Evolutionary conservation across 2,797 vertebrate species (phyloP), one percentile per base, ranked within the genome.

Genomic region (Emydoidea blandingii): DNA sequence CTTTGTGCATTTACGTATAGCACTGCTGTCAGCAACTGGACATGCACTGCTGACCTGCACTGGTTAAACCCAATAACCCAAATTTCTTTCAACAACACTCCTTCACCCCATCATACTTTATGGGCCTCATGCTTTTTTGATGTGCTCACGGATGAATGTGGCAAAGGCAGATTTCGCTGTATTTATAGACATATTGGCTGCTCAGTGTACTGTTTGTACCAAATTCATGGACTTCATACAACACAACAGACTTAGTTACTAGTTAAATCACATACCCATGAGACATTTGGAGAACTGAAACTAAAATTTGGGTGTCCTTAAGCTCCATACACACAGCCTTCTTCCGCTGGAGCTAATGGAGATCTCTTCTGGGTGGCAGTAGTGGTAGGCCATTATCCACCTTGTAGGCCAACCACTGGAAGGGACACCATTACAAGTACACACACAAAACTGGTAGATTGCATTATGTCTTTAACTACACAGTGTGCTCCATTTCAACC

Each of bases 31-130:
- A 81, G 41, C 18, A 59, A 37, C 81, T 0, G 0, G 68, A 9
- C 18, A 14, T 0, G 3, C 83, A 27, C 1, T 0, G 0, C 57
- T 76, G 1, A 15, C 5, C 81, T 2, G 31, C 68, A 10, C 21
- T 34, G 47, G 27, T 23, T 50, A 57, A 53, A 47, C 14, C 50
- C 80, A 37, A 16, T 25, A 0, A 5, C 34, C 68, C 59, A 29
- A 4, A 0, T 2, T 5, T 34, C 49, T 29, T 31, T 56, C 54
- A 76, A 3, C 5, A 3, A 31, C 25, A 0, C n/a, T 1, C 19
- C 53, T 79, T 83, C 7, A 37, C 2, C 12, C 62, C 85, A 8
- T 27, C 25, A 54, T 2, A 0, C 3, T 81, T 54, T 81, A 50
- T 3, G 50, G 57, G 21, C 15, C 50, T 12, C 31, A 23, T 34